Evolutionary conservation across 2,113 vertebrate species (phyloP).

Genomic region (Dasypus novemcinctus): DNA sequence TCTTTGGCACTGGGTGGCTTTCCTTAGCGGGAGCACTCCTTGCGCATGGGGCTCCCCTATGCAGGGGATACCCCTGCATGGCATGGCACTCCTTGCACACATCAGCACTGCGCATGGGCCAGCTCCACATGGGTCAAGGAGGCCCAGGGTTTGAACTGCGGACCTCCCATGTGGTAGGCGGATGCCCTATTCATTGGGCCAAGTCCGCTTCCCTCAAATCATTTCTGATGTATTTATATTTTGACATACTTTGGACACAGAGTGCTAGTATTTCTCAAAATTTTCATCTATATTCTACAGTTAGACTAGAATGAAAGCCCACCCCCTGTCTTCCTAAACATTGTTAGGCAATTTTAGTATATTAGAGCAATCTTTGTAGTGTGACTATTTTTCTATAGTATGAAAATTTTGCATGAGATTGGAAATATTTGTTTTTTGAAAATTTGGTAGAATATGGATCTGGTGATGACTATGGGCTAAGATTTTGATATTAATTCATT

Average conservation of each 20-base stretch:
- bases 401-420: background rate
- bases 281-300: background rate
- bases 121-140: no score
- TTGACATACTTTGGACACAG: background rate
- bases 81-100: no score
- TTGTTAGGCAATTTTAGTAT: background rate
- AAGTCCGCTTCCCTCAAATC: no score
- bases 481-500: background rate
- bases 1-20: no score
- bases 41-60: no score
- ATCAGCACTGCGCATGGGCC: no score
- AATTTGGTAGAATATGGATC: background rate
- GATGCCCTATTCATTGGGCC: no score
- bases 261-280: background rate
- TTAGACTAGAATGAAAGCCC: background rate
- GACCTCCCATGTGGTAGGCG: no score
- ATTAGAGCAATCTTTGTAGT: background rate
- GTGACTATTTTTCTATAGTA: background rate
- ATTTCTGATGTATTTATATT: background rate
- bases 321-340: background rate
- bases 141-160: no score
- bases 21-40: no score
- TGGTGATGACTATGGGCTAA: background rate
- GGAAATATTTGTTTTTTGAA: background rate
- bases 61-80: no score